Evolutionary conservation across 2,113 vertebrate genomes (phyloP).

Genomic region (Macroglossus sobrinus): DNA sequence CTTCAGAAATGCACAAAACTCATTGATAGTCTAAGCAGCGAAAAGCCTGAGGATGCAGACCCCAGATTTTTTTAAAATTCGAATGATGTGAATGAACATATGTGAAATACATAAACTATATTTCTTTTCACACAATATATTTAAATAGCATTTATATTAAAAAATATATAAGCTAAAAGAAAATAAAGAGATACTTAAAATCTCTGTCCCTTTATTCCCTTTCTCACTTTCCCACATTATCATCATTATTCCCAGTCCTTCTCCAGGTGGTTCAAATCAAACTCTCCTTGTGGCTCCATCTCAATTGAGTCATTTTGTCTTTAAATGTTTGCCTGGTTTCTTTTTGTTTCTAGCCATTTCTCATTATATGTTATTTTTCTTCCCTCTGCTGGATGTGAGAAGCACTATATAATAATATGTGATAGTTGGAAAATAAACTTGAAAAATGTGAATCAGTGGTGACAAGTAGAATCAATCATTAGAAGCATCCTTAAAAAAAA

Average conservation of each 20-base stretch:
- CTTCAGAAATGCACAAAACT: neutral
- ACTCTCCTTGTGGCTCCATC: neutral
- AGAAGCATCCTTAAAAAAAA: neutral
- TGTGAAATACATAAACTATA: neutral
- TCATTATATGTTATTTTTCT: neutral
- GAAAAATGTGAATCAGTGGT: neutral
- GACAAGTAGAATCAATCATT: constrained; percentile 5
- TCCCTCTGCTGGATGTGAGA: neutral
- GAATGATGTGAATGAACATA: neutral
- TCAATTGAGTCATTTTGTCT: neutral
- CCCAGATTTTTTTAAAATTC: neutral
- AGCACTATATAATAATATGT: neutral
- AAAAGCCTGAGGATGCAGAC: neutral
- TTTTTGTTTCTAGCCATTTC: neutral
- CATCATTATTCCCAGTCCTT: neutral
- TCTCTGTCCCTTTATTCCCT: neutral
- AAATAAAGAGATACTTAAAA: neutral
- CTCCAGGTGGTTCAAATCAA: neutral
- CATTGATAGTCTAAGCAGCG: neutral
- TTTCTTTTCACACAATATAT: neutral
- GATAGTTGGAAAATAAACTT: constrained; percentile 5
- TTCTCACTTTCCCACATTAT: no score
- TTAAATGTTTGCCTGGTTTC: neutral
- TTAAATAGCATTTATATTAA: neutral
- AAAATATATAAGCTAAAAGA: neutral